These are phyloP conservation scores for Minunthozetes semirufus DNA, from an alignment of 2,888 invertebrate genomes.

Conservation along the genomic window DNA sequence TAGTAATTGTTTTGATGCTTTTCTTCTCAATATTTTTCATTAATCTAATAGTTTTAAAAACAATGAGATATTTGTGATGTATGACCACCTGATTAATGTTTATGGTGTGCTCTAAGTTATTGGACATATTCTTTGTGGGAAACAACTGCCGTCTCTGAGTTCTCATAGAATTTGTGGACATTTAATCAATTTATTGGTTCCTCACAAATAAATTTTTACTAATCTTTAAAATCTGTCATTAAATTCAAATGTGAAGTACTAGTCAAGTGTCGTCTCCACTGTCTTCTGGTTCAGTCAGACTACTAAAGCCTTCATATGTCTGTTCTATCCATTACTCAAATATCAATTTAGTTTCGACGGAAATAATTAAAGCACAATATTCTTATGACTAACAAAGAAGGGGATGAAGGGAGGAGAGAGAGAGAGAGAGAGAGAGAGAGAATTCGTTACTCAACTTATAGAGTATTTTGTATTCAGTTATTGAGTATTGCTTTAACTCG, in stretches of 20 bases:
- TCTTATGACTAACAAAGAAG: not conserved
- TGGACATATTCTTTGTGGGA: not conserved
- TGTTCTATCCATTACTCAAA: not conserved
- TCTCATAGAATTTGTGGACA: not conserved
- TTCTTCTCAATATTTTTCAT: too few relatives aligned
- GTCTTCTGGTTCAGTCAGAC: too few relatives aligned
- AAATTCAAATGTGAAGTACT: not conserved
- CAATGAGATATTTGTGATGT: too few relatives aligned
- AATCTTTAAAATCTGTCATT: not conserved
- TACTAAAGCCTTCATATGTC: too few relatives aligned
- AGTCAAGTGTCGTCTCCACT: not conserved
- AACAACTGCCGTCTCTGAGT: not conserved
- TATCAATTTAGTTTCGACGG: slow-evolving; percentile 27
- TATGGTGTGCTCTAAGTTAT: not conserved
- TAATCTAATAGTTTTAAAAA: too few relatives aligned
- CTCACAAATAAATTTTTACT: not conserved
- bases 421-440: not conserved
- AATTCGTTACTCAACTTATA: not conserved
- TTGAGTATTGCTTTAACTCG: slow-evolving; percentile 17
- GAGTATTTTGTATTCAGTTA: not conserved
- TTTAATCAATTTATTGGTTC: not conserved
- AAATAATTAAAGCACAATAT: slow-evolving; percentile 31
- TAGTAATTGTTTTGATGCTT: too few relatives aligned
- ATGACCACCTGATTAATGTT: not conserved
- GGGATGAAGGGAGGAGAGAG: not conserved